Conservation (phyloP, 2,113 vertebrate species). For the Pycnonotus jocosus region DNA sequence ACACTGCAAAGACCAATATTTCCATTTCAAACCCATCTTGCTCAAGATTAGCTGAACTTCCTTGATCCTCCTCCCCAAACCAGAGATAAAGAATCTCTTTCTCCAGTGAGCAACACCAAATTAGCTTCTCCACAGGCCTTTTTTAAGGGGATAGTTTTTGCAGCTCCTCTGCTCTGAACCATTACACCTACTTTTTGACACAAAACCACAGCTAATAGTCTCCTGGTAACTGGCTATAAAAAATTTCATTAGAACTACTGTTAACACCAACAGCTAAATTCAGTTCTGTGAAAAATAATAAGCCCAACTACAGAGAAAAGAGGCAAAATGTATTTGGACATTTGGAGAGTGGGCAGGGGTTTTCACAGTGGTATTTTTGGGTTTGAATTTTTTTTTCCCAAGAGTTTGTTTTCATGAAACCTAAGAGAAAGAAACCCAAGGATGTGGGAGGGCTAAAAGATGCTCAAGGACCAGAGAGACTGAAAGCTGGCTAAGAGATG, state of each 20-base stretch:
- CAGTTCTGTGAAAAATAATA: background rate
- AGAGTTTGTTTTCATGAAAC: background rate
- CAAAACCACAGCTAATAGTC: background rate
- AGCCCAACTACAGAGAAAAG: background rate
- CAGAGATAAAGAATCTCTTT: background rate
- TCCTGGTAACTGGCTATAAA: background rate
- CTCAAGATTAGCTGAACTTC: background rate
- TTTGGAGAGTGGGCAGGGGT: background rate
- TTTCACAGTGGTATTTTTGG: background rate
- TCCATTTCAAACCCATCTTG: background rate
- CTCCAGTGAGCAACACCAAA: background rate
- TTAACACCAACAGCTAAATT: background rate
- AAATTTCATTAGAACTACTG: background rate
- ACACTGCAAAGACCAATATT: background rate
- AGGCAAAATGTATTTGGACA: background rate
- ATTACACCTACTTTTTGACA: background rate
- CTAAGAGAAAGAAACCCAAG: background rate
- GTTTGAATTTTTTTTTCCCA: background rate
- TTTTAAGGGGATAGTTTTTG: background rate
- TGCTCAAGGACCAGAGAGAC: background rate
- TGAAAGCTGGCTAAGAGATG: background rate
- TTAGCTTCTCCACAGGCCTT: background rate
- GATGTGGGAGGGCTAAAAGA: background rate
- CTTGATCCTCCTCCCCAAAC: background rate
- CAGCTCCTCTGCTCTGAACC: background rate